Evolutionary conservation across 2,113 vertebrate species (phyloP), one percentile per base, ranked within the genome.

Genomic region (Neodon shergylaensis): DNA sequence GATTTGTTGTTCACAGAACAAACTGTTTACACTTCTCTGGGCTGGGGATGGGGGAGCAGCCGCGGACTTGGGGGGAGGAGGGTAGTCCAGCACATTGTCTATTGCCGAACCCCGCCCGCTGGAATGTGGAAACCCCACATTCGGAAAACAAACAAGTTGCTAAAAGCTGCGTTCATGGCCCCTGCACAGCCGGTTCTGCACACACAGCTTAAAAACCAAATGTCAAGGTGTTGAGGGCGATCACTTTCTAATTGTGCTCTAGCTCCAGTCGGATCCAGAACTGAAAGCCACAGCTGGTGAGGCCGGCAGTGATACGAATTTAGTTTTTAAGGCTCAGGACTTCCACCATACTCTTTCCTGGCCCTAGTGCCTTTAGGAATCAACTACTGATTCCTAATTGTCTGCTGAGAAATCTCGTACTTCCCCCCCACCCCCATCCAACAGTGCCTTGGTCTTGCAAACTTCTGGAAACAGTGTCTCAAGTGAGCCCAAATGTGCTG

Each of bases 1-100:
- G 89, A 76, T 93, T 84, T 90, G 84, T 77, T 96, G 95, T 94
- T 93, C 92, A 95, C 42, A 72, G 72, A 81, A 96, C 92, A 95
- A 93, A 92, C 52, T 33, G n/a, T 91, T 58, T 91, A 19, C 49
- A 44, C 95, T 92, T 94, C 95, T 76, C 93, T 70, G 90, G 93
- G 94, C 66, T 85, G 5, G 26, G 22, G 8, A 24, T 5, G 19
- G 9, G 16, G 16, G 19, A 36, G 79, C 58, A 44, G 14, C 5
- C 10, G 0, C 47, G 74, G 21, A 12, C 19, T 9, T 9, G 49
- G 0, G 31, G 63, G 28, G 36, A 31, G 58, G 58, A 11, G 5
- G 31, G 22, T 28, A 52, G 61, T 19, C 3, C 61, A 47, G 83
- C 65, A 47, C 70, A 22, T 28, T 24, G 39, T 39, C 44, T 13